Percentiles rank a stretch among this genome's conserved stretches.
Evolutionary conservation across 1,140 invertebrate genomes (phyloP).

Genomic region (Augochlora pura): DNA sequence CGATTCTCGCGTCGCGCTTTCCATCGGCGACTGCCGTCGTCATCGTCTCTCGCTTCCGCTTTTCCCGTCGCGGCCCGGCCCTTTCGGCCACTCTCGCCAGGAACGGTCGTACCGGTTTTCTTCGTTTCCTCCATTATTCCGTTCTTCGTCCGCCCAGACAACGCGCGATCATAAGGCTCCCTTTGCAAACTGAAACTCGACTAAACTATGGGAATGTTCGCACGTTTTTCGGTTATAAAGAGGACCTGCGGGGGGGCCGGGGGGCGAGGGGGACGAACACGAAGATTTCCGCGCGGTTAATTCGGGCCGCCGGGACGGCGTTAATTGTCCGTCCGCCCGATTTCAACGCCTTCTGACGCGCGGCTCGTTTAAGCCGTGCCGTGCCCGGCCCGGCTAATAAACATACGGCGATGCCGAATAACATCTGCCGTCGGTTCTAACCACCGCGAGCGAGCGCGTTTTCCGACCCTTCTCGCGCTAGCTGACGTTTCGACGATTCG

Average conservation of each 20-base stretch:
- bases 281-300: conserved; percentile 20
- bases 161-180: conserved; percentile 57
- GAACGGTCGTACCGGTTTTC: neutral
- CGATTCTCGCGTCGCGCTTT: conserved; percentile 43
- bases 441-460: too few species aligned
- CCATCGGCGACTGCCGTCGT: too few species aligned
- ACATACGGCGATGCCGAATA: too few species aligned
- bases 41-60: conserved; percentile 1
- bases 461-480: too few species aligned
- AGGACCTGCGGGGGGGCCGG: too few species aligned
- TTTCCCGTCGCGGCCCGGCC: conserved; percentile 16
- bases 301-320: neutral
- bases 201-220: conserved; percentile 56
- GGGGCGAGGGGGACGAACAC: too few species aligned
- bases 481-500: too few species aligned
- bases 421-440: neutral
- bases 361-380: neutral
- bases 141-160: conserved; percentile 41
- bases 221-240: conserved; percentile 50
- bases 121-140: conserved; percentile 38
- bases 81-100: neutral
- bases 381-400: neutral
- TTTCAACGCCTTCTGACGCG: neutral
- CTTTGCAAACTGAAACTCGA: conserved; percentile 45
- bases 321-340: conserved; percentile 20